Percentiles rank a stretch among this genome's conserved stretches.
Conservation (phyloP, 2,113 vertebrate species). For the Reinhardtius hippoglossoides region DNA sequence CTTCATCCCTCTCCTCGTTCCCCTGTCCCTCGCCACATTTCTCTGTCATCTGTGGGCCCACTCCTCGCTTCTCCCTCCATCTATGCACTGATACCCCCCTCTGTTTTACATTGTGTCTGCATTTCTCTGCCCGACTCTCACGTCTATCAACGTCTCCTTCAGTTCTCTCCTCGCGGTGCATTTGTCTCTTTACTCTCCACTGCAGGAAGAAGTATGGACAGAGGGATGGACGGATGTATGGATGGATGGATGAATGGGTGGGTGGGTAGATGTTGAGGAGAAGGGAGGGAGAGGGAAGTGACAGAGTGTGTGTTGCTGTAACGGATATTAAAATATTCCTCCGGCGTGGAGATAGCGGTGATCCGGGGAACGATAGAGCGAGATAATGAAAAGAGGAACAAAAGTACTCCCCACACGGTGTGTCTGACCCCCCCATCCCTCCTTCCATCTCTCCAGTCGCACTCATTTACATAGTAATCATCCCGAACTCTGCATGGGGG, state of each 20-base stretch:
- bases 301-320: slow-evolving; percentile 77
- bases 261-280: slow-evolving; percentile 47
- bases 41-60: slow-evolving; percentile 47
- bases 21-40: slow-evolving; percentile 28
- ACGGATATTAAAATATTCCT: slow-evolving; percentile 88
- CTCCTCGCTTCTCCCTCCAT: slow-evolving; percentile 25
- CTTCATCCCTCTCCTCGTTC: slow-evolving; percentile 52
- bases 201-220: slow-evolving; percentile 32
- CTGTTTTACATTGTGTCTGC: slow-evolving; percentile 44
- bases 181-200: slow-evolving; percentile 45
- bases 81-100: slow-evolving; percentile 16
- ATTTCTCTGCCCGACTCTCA: slow-evolving; percentile 19
- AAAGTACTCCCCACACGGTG: slow-evolving; percentile 82
- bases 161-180: slow-evolving; percentile 17
- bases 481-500: slow-evolving; percentile 79
- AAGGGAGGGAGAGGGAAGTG: slow-evolving; percentile 44
- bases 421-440: slow-evolving; percentile 77
- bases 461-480: slow-evolving; percentile 89
- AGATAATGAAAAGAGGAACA: slow-evolving; percentile 89
- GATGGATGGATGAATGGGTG: slow-evolving; percentile 21
- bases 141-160: slow-evolving; percentile 40
- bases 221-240: slow-evolving; percentile 29
- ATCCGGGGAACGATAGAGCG: slow-evolving; percentile 84
- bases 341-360: slow-evolving; percentile 80
- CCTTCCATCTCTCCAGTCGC: slow-evolving; percentile 75